Evolutionary conservation across 2,797 vertebrate species (phyloP), one percentile per base, ranked within the genome.

Genomic region (Acipenser oxyrinchus): DNA sequence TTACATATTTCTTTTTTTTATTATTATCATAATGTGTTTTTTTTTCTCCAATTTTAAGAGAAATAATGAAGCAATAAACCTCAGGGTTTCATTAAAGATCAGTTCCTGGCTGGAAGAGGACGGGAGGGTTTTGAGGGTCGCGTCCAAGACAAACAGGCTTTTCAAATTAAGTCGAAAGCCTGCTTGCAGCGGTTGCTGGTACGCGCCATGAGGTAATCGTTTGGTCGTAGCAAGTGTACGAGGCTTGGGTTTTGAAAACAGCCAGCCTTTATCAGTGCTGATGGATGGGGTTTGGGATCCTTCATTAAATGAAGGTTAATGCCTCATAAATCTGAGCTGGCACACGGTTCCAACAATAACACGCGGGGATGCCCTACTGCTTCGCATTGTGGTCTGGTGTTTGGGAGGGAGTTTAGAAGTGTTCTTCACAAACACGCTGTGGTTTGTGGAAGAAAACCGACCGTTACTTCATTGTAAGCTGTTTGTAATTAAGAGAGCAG

Each of bases 141-240:
- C 69, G 79, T 84, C 79, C 81, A 84, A 77, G 76, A 70, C 69
- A 79, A 76, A 72, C 86, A 89, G 79, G 72, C 68, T 86, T 84
- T 89, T 90, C 78, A 73, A 73, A 89, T 89, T 89, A 89, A 78
- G 80, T 83, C 72, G 75, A 55, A n/a, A 79, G 77, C 61, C 64
- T 78, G 81, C 77, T 80, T 70, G 72, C 77, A 80, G 86, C 78
- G 80, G 80, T 81, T 84, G 82, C 73, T 37, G 48, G 8, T 18
- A 70, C 3, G 77, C 72, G 78, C 77, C 72, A 86, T 88, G 85
- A 90, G 82, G 84, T 88, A 84, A 89, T 88, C 75, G 64, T 73
- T 73, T 62, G 69, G 66, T 67, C 63, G 64, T 61, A 72, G 69
- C 66, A 70, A 80, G 70, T 72, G 68, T 68, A 69, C 64, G 70